Base-by-base conservation (phyloP, 2,113 vertebrate species). In the Malurus melanocephalus region DNA sequence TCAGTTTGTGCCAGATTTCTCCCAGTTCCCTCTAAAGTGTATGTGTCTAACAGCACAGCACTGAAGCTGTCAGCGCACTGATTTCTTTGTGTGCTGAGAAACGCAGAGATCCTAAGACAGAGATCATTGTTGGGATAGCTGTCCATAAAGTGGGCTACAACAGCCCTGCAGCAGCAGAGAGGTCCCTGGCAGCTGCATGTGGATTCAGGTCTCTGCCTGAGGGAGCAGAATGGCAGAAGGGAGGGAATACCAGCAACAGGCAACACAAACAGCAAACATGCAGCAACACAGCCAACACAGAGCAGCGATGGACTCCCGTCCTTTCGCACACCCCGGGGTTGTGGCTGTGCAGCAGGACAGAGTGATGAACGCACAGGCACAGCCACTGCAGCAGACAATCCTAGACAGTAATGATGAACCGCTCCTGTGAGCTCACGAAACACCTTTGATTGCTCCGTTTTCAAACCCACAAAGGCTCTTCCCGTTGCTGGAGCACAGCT, bases 161-260 rank as follows among this genome's bases (percentile, higher is more conserved):
- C 43, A 76, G 21, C 45, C 8, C 40, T 48, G 26, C 28, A 38
- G 68, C 68, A 62, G 18, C 52, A 75, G 64, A 52, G 20, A 4
- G 10, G 33, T 20, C 17, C 18, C 57, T 7, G 4, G n/a, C 30
- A 72, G 22, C n/a, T 66, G 42, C 69, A 40, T 16, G 16, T 0
- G 2, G 30, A 30, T 30, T 5, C 4, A 8, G 2, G 26, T 67
- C 4, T 52, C 55, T 88, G 74, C 45, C 43, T 19, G 18, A 24
- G 32, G 48, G 40, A 42, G 43, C 30, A 17, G 32, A 5, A 0
- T 0, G 38, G 33, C 2, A 28, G 10, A 13, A 5, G 0, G 1
- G 10, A 7, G 11, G 20, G 32, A 64, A 33, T 10, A 21, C 8
- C 42, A 52, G 30, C 62, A 71, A 6, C 33, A 49, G 13, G 17